A percentile compares a stretch with the other conserved stretches of the same genome.
Evolutionary conservation across 2,797 vertebrate genomes (phyloP).

Genomic region (Vultur gryphus): DNA sequence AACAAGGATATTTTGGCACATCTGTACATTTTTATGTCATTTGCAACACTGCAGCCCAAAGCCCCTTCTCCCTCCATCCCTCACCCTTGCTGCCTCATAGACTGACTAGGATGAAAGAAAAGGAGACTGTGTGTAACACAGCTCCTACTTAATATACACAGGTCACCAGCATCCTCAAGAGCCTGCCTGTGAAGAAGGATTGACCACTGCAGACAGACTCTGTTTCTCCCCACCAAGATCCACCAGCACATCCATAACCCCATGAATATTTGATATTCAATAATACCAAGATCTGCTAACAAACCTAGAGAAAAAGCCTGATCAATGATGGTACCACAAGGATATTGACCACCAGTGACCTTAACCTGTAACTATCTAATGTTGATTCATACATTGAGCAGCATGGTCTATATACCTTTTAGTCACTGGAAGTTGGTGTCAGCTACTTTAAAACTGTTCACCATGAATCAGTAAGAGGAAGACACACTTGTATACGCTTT

Average conservation of each 20-base stretch:
- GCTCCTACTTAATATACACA: neutral
- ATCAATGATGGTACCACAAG: neutral
- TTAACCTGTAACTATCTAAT: neutral
- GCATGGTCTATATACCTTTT: neutral
- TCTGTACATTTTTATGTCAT: neutral
- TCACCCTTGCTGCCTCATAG: neutral
- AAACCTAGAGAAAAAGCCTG: neutral
- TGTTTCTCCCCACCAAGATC: neutral
- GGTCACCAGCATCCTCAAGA: neutral
- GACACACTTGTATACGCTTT: conserved; percentile 37
- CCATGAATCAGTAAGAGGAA: neutral
- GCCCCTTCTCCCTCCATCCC: neutral
- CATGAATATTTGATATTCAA: neutral
- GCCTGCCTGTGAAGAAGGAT: neutral
- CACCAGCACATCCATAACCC: neutral
- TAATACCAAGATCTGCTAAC: neutral
- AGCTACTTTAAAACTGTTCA: conserved; percentile 46
- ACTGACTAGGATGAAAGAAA: neutral
- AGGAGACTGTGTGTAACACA: neutral
- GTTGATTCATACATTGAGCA: neutral
- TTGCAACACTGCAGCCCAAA: neutral
- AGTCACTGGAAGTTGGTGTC: neutral
- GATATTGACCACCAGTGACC: neutral
- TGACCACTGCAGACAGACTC: neutral
- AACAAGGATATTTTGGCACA: neutral